Conservation (phyloP, 2,113 vertebrate species). For the Pogonocichla stellata region DNA sequence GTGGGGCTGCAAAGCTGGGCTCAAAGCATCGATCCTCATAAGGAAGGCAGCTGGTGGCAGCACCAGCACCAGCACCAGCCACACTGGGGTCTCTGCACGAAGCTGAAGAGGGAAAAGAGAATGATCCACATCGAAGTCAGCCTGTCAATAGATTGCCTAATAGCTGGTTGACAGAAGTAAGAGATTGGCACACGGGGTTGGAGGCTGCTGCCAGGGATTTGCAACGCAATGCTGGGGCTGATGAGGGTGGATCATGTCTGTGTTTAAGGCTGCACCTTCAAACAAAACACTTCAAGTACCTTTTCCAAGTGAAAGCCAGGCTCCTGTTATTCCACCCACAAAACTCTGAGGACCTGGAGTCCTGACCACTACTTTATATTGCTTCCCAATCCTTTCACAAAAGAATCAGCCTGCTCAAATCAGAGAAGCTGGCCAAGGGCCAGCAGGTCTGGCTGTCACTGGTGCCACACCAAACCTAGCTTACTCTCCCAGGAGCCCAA, state of each 20-base stretch:
- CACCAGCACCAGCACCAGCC: neutral
- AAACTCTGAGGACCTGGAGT: neutral
- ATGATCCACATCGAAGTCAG: neutral
- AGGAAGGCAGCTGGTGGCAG: neutral
- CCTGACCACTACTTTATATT: rapidly evolving
- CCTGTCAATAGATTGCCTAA: neutral
- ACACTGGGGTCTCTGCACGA: rapidly evolving
- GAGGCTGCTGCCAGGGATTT: neutral
- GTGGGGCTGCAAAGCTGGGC: neutral
- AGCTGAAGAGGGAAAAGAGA: neutral
- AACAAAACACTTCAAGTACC: neutral
- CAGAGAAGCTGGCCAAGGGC: neutral
- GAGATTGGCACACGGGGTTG: neutral
- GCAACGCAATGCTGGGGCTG: neutral
- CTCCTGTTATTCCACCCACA: neutral
- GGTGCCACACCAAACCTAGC: neutral
- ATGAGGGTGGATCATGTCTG: neutral
- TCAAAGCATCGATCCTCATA: rapidly evolving
- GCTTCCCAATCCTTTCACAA: neutral
- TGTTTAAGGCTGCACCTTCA: neutral
- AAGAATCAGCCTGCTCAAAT: no score
- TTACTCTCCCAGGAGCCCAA: neutral
- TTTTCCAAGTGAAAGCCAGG: neutral
- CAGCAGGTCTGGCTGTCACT: neutral
- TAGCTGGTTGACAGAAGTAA: rapidly evolving